Percentiles rank a stretch among this genome's conserved stretches.
phyloP scores from a whole-genome alignment of 2,888 invertebrate genomes.

The Cephonodes hylas region DNA sequence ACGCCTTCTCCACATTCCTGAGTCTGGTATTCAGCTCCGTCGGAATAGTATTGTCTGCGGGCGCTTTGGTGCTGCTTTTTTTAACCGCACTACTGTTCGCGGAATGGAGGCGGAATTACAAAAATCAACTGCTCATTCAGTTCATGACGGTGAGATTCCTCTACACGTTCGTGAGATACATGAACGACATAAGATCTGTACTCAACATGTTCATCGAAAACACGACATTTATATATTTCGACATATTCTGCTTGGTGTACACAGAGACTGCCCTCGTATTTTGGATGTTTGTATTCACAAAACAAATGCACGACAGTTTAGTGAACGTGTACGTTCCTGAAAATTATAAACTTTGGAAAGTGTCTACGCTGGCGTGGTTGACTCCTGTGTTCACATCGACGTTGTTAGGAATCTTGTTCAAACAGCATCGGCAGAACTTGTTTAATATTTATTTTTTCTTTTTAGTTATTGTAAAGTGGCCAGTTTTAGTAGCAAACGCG shows the following conservation, averaged over 20 bases:
- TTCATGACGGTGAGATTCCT: constrained; percentile 61
- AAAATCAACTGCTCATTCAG: constrained; percentile 66
- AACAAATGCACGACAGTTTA: constrained; percentile 58
- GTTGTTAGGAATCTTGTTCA: constrained; percentile 26
- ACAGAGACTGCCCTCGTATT: constrained; percentile 53
- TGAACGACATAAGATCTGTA: constrained; percentile 40
- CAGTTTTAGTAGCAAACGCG: constrained; percentile 53
- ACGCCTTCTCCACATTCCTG: constrained; percentile 30
- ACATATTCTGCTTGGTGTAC: constrained; percentile 42
- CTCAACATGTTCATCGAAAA: constrained; percentile 23
- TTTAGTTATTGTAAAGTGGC: constrained; percentile 58
- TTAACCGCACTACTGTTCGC: constrained; percentile 54
- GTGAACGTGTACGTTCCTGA: constrained; percentile 54
- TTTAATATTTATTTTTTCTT: constrained; percentile 37
- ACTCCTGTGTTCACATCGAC: constrained; percentile 38
- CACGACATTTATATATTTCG: constrained; percentile 29
- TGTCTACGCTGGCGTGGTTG: constrained; percentile 52
- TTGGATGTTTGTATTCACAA: constrained; percentile 69
- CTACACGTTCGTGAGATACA: constrained; percentile 50
- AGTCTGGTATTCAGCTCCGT: constrained; percentile 46
- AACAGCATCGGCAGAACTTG: constrained; percentile 22
- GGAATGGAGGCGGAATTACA: constrained; percentile 64
- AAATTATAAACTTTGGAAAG: constrained; percentile 39
- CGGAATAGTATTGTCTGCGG: constrained; percentile 49
- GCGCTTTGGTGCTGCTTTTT: constrained; percentile 50